These are phyloP conservation scores for Pogonocichla stellata DNA, from an alignment of 2,113 vertebrate species.

Conservation along the genomic window DNA sequence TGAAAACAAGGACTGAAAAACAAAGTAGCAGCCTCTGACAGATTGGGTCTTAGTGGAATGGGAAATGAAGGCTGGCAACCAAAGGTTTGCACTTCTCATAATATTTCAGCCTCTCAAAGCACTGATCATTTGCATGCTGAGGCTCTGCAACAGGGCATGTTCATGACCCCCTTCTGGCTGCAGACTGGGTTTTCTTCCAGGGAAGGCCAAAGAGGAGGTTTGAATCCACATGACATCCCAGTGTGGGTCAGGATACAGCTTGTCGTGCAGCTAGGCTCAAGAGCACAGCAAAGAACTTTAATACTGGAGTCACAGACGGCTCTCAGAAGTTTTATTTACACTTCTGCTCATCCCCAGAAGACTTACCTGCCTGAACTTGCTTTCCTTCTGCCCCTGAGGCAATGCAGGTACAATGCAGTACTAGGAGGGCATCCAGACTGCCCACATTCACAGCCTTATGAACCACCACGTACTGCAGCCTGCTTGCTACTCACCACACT, in stretches of 20 bases:
- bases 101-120: not conserved
- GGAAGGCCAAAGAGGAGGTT: not conserved
- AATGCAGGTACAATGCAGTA: not conserved
- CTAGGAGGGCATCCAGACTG: not conserved
- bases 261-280: not conserved
- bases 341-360: not conserved
- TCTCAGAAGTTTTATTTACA: not conserved
- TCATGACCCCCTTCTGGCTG: not conserved
- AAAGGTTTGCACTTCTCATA: not conserved
- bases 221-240: not conserved
- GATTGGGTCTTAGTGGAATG: not conserved
- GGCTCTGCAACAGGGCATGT: not conserved
- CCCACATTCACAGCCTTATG: not conserved
- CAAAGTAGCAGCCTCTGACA: not conserved
- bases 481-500: not conserved
- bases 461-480: fast-evolving
- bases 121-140: fast-evolving
- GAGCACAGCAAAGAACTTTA: not conserved
- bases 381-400: not conserved
- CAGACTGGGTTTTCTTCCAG: not conserved
- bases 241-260: not conserved
- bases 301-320: not conserved
- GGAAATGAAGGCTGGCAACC: not conserved
- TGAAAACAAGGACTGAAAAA: not conserved
- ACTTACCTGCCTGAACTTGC: not conserved